A percentile compares a stretch with the other conserved stretches of the same genome.
Conservation (phyloP, 2,797 vertebrate species). For the Manis javanica region DNA sequence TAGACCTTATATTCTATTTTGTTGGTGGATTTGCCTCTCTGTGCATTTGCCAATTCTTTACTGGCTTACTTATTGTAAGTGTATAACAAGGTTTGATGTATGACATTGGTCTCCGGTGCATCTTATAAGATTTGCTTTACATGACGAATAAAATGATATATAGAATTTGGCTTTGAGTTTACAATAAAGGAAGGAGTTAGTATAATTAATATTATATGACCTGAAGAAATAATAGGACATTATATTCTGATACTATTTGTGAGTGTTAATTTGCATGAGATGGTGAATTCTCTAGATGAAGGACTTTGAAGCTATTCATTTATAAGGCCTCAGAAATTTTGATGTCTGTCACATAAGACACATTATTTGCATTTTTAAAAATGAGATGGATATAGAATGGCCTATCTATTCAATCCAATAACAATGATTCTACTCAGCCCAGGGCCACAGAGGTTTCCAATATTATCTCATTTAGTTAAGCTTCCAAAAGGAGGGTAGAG, state of each 20-base stretch:
- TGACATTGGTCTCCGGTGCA: neutral
- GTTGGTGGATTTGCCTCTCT: neutral
- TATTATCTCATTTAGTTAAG: neutral
- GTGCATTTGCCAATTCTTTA: neutral
- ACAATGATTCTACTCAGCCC: neutral
- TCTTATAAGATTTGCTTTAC: neutral
- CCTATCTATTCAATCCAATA: neutral
- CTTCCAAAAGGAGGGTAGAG: neutral
- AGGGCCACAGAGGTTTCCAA: neutral
- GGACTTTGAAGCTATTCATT: neutral
- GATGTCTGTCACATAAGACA: neutral
- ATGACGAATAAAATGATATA: neutral
- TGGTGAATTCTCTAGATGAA: neutral
- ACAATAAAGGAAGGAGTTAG: neutral
- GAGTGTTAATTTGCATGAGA: neutral
- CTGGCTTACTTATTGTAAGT: neutral
- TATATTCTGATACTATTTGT: neutral
- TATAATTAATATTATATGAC: neutral
- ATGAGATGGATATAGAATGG: neutral
- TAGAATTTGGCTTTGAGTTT: neutral
- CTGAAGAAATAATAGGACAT: neutral
- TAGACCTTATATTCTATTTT: neutral
- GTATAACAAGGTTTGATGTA: neutral
- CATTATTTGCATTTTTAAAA: neutral
- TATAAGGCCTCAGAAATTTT: neutral